A percentile compares a stretch with the other conserved stretches of the same genome.
Evolutionary conservation across 2,113 vertebrate genomes (phyloP).

Genomic region (Ceratotherium simum): DNA sequence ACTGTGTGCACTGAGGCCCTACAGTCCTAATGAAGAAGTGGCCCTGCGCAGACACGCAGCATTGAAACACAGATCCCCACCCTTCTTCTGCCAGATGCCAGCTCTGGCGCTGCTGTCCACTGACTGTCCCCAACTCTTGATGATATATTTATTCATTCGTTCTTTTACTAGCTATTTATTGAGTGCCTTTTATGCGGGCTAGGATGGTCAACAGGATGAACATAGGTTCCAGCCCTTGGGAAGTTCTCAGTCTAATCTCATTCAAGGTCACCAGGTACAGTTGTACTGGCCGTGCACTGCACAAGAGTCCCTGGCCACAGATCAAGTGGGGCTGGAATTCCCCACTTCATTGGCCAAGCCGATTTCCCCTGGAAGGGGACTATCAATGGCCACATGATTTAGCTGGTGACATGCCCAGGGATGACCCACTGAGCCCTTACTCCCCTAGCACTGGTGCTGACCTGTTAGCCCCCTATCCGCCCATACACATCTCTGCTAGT

Average conservation of each 20-base stretch:
- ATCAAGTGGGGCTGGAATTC: not conserved
- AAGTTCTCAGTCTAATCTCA: not conserved
- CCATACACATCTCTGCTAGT: not conserved
- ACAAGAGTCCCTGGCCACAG: not conserved
- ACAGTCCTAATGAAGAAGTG: not conserved
- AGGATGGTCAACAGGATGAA: not conserved
- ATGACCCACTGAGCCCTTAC: not conserved
- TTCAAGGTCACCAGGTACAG: not conserved
- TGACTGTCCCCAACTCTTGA: not conserved
- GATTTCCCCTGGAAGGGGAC: not conserved
- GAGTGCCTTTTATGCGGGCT: not conserved
- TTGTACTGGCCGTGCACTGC: not conserved
- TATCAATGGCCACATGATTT: not conserved
- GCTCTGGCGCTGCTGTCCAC: not conserved
- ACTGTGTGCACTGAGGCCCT: not conserved
- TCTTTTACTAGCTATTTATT: conserved; percentile 65
- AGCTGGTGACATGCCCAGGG: not conserved
- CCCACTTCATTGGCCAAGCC: not conserved
- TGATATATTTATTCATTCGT: conserved; percentile 69
- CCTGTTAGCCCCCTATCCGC: not conserved
- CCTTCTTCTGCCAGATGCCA: not conserved
- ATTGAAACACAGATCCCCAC: not conserved
- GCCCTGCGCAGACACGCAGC: not conserved
- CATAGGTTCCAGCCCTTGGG: not conserved
- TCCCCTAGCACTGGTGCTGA: not conserved